A percentile compares a stretch with the other conserved stretches of the same genome.
phyloP scores from a whole-genome alignment of 2,113 vertebrate genomes.

The Abramis brama region DNA sequence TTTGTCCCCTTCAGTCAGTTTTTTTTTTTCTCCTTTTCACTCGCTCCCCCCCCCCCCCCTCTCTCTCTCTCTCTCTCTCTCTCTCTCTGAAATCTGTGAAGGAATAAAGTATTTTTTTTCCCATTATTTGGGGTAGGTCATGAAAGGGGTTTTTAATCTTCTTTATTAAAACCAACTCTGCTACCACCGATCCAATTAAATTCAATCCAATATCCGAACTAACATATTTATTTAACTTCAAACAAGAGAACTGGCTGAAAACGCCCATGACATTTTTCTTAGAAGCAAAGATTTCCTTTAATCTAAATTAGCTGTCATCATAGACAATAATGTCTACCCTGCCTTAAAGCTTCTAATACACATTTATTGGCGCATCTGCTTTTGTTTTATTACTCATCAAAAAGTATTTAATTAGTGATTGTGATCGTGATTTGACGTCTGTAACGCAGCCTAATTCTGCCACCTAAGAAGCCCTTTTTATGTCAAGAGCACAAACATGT shows the following conservation, averaged over 20 bases:
- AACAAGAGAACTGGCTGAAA: conserved; percentile 15
- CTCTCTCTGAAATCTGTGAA: neutral
- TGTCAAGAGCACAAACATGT: neutral
- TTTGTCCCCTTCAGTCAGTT: conserved; percentile 33
- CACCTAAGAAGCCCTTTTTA: neutral
- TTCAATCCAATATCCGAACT: conserved; percentile 21
- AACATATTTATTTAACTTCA: conserved; percentile 44
- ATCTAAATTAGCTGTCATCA: conserved; percentile 39
- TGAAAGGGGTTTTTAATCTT: conserved; percentile 22
- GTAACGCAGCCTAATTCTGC: neutral
- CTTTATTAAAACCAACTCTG: conserved; percentile 21
- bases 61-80: neutral
- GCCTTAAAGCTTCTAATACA: neutral
- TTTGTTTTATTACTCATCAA: conserved; percentile 4
- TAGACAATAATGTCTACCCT: conserved; percentile 15
- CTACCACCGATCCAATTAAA: conserved; percentile 33
- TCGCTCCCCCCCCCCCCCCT: neutral
- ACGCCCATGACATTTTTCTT: neutral
- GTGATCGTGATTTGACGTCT: neutral
- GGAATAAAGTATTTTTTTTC: neutral
- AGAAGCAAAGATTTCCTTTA: conserved; percentile 17
- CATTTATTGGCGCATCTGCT: neutral
- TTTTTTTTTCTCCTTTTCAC: conserved; percentile 25
- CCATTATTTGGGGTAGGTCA: neutral
- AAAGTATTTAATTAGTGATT: conserved; percentile 24